Conservation (phyloP, 2,797 vertebrate genomes). For the Falco rusticolus region DNA sequence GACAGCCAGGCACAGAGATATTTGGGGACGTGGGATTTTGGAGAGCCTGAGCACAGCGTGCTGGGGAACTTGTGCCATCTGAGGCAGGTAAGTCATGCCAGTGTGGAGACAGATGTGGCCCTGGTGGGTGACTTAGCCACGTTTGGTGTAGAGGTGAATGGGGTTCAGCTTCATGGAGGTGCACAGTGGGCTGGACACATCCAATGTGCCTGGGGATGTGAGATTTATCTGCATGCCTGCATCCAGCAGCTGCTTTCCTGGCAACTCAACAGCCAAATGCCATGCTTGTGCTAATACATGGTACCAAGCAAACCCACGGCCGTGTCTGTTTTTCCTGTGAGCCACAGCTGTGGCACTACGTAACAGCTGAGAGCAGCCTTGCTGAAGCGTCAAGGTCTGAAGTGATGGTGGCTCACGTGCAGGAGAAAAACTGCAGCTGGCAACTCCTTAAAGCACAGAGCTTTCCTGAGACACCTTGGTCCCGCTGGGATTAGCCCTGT, state of each 20-base stretch:
- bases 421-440: background rate
- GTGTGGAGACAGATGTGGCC: background rate
- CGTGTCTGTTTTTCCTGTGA: background rate
- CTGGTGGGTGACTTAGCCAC: too few species aligned
- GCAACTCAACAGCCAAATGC: background rate
- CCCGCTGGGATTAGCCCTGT: background rate
- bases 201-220: fast-evolving
- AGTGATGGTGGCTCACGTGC: background rate
- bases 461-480: background rate
- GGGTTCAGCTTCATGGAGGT: background rate
- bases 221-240: background rate
- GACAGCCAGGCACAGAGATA: fast-evolving
- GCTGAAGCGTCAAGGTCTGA: background rate
- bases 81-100: background rate
- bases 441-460: background rate
- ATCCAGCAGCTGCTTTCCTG: background rate
- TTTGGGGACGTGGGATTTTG: background rate
- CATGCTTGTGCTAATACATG: background rate
- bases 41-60: fast-evolving
- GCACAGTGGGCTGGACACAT: background rate
- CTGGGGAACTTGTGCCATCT: background rate
- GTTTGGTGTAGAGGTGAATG: fast-evolving
- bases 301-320: background rate
- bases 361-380: background rate
- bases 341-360: background rate